These are phyloP conservation scores for Gonatopus flavifemur DNA, from an alignment of 1,140 invertebrate species.

Conservation along the genomic window DNA sequence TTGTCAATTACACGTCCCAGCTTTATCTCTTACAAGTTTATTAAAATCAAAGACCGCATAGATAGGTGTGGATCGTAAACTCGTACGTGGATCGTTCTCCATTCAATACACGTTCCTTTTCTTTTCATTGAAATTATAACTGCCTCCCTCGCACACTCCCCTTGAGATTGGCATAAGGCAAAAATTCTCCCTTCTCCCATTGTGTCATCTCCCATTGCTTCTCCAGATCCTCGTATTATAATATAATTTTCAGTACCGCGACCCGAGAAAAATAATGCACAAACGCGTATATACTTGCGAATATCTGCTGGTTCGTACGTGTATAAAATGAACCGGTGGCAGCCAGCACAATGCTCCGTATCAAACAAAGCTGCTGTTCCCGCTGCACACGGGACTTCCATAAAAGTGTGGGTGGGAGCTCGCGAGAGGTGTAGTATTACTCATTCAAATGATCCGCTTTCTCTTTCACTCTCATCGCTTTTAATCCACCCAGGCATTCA, in stretches of 20 bases:
- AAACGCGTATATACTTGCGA: background rate
- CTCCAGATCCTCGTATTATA: conserved; percentile 54
- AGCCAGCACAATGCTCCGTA: conserved; percentile 52
- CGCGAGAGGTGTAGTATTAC: conserved; percentile 60
- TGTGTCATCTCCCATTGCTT: conserved; percentile 43
- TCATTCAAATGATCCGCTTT: conserved; percentile 59
- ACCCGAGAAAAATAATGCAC: conserved; percentile 21
- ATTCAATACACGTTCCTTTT: conserved; percentile 3
- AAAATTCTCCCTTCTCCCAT: conserved; percentile 48
- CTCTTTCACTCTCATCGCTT: conserved; percentile 39
- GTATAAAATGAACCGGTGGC: conserved; percentile 55
- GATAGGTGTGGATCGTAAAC: background rate
- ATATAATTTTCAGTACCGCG: conserved; percentile 52
- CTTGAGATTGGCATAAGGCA: conserved; percentile 56
- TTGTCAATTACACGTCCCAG: background rate
- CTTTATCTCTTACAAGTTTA: background rate
- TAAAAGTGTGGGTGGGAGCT: conserved; percentile 53
- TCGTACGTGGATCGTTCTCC: conserved; percentile 5
- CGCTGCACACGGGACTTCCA: conserved; percentile 42
- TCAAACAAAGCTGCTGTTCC: conserved; percentile 56
- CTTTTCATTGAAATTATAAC: conserved; percentile 49
- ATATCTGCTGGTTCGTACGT: conserved; percentile 6
- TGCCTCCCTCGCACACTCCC: no score
- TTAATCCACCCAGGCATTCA: conserved; percentile 54
- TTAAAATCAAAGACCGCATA: conserved; percentile 4